Evolutionary conservation across 2,888 invertebrate species (phyloP), one percentile per base, ranked within the genome.

Genomic region (Luperina nickerlii): DNA sequence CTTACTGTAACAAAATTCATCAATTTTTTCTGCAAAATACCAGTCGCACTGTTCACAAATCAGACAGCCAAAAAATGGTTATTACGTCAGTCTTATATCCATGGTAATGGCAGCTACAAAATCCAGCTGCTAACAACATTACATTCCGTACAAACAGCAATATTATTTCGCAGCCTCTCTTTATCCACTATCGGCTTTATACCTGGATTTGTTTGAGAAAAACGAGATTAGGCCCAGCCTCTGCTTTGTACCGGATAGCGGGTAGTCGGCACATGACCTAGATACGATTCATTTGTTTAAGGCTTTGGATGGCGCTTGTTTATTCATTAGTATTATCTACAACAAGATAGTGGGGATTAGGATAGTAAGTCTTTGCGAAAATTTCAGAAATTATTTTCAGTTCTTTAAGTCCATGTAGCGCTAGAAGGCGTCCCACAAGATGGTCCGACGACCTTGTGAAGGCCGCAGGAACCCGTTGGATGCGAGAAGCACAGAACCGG

Each of bases 151-250:
- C 15, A 51, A 79, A 74, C 51, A 80, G 57, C 66, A 18, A 51
- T 67, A 13, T 68, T 74, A 38, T 76, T 67, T 81, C 63, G 65
- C 7, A n/a, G 71, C 18, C 27, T 63, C 76, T 76, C 9, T 73
- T 76, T 83, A 38, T 79, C 75, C 75, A 20, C 74, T 78, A 76
- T 86, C 74, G 66, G 87, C 57, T 76, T 77, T 80, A 79, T 67
- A 76, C 68, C 80, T 75, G 76, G 69, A 63, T 67, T 78, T 80
- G 81, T 87, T 84, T 65, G 72, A 77, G 48, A 78, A 77, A 79
- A 83, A 79, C 57, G 48, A 77, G 76, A 85, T 87, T 84, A 85
- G 70, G 54, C 62, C 2, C 48, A 27, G 68, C 38, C 42, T 75
- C 70, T 57, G 48, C 1, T 62, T 57, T 60, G 71, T 60, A 48